A percentile compares a stretch with the other conserved stretches of the same genome.
Evolutionary conservation across 1,140 invertebrate genomes (phyloP).

Genomic region (Apis florea): DNA sequence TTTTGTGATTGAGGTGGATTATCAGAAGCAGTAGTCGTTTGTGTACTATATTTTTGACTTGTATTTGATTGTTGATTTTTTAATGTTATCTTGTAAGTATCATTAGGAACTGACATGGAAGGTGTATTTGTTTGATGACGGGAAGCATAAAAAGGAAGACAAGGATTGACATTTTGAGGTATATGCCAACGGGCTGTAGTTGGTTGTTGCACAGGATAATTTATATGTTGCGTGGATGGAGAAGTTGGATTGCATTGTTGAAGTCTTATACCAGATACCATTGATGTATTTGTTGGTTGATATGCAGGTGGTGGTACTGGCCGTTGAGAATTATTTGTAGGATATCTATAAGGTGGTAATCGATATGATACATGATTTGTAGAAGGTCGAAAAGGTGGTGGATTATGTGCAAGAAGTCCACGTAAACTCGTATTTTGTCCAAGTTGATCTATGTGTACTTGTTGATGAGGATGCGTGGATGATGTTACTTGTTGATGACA

Average conservation of each 20-base stretch:
- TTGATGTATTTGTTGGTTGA: conserved; percentile 67
- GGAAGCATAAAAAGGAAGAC: conserved; percentile 63
- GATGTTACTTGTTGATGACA: conserved; percentile 80
- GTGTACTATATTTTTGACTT: conserved; percentile 71
- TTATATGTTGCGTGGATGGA: conserved; percentile 61
- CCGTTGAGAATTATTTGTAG: conserved; percentile 61
- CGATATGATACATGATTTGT: conserved; percentile 72
- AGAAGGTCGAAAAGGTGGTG: conserved; percentile 70
- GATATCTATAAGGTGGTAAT: conserved; percentile 75
- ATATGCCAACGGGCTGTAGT: conserved; percentile 77
- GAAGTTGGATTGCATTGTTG: conserved; percentile 70
- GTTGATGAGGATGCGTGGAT: conserved; percentile 80
- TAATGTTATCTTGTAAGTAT: conserved; percentile 85
- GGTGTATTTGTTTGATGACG: conserved; percentile 58
- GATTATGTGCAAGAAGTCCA: conserved; percentile 75
- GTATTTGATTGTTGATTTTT: conserved; percentile 76
- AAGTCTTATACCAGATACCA: conserved; percentile 70
- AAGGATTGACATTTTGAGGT: conserved; percentile 73
- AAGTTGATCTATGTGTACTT: conserved; percentile 75
- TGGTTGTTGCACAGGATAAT: conserved; percentile 60
- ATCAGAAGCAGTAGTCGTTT: conserved; percentile 47
- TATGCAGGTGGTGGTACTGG: conserved; percentile 69
- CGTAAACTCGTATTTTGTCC: conserved; percentile 75
- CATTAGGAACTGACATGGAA: conserved; percentile 75
- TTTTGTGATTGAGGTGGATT: conserved; percentile 55